phyloP scores from a whole-genome alignment of 2,113 vertebrate species.

The Sturnira hondurensis region DNA sequence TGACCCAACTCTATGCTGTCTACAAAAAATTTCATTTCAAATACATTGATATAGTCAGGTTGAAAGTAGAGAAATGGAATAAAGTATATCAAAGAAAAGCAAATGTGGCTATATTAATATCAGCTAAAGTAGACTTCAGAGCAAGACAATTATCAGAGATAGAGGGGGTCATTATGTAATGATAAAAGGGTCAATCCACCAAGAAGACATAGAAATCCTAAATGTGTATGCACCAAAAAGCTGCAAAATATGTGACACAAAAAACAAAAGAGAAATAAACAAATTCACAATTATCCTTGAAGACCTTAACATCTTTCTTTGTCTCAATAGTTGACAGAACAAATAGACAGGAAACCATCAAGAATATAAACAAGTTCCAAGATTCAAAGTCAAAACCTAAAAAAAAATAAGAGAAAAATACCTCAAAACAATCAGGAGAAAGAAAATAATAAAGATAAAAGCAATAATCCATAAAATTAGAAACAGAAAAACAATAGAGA shows the following conservation, averaged over 20 bases:
- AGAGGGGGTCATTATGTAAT: background rate
- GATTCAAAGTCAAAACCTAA: background rate
- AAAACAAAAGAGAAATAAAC: background rate
- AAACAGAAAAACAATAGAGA: background rate
- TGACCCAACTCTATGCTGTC: background rate
- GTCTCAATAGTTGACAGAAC: background rate
- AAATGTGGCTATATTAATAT: background rate
- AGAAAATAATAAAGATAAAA: background rate
- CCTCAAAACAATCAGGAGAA: background rate
- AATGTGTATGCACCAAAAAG: background rate
- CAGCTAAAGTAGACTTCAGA: conserved; percentile 1
- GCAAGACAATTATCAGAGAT: background rate
- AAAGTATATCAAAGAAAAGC: background rate
- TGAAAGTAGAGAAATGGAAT: background rate
- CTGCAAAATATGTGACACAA: background rate
- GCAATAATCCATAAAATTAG: background rate
- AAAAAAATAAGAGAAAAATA: background rate
- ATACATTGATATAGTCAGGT: background rate
- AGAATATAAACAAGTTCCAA: background rate
- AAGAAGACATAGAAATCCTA: background rate
- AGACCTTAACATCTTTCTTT: background rate
- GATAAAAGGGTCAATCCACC: background rate
- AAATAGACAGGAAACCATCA: background rate
- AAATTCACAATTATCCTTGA: background rate
- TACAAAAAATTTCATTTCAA: background rate